Conservation (phyloP, 1,140 invertebrate genomes). For the Rhynchophorus ferrugineus region DNA sequence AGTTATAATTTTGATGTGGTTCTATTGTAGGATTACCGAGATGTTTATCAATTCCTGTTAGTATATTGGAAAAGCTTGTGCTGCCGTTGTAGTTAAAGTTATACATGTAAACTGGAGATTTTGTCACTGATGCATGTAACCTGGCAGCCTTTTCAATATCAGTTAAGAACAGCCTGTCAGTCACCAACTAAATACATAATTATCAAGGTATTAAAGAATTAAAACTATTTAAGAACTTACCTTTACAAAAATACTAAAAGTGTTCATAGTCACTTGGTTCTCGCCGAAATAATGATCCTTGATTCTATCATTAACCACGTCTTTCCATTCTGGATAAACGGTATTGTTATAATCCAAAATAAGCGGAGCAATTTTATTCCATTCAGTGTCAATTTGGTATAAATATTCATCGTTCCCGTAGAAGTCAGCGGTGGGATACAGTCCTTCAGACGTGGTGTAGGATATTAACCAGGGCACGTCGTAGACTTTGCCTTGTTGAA, state of each 20-base stretch:
- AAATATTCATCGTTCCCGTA: conserved; percentile 24
- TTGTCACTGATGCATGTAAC: conserved; percentile 45
- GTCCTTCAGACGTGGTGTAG: conserved; percentile 37
- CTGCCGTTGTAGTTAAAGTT: conserved; percentile 45
- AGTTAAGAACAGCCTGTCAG: conserved; percentile 51
- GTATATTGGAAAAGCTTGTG: conserved; percentile 23
- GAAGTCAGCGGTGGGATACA: conserved; percentile 38
- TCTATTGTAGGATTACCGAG: conserved; percentile 18
- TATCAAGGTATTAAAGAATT: no score
- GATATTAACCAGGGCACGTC: conserved; percentile 41
- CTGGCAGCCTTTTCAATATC: conserved; percentile 48
- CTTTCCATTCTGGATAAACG: conserved; percentile 11
- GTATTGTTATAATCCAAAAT: conserved; percentile 33
- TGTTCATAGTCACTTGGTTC: conserved; percentile 20
- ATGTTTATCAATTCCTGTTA: conserved; percentile 13
- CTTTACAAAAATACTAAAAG: conserved; percentile 21
- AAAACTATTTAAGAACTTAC: conserved; percentile 17
- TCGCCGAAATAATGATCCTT: conserved; percentile 27
- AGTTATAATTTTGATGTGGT: background rate
- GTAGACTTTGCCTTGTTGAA: conserved; percentile 39
- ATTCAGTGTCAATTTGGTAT: conserved; percentile 25
- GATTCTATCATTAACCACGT: conserved; percentile 29
- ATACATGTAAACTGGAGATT: conserved; percentile 53
- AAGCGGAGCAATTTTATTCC: conserved; percentile 30
- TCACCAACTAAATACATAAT: conserved; percentile 41